Conservation (phyloP, 2,888 invertebrate species). For the Lochmaea crataegi region DNA sequence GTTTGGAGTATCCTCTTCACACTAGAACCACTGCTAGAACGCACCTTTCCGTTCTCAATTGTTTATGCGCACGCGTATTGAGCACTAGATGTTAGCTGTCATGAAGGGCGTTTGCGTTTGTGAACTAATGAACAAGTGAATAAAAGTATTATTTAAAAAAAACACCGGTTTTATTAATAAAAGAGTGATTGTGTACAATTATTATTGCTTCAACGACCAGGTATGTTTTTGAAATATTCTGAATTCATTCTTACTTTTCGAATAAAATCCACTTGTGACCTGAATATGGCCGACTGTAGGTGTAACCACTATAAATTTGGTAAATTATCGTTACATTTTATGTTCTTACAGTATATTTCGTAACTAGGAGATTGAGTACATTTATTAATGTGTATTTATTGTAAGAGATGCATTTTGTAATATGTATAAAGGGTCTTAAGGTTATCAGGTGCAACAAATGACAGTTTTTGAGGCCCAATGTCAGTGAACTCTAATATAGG, state of each 20-base stretch:
- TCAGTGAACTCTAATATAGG: slow-evolving; percentile 49
- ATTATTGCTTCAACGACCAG: slow-evolving; percentile 41
- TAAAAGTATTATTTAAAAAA: slow-evolving; percentile 41
- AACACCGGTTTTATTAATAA: slow-evolving; percentile 32
- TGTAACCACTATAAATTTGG: slow-evolving; percentile 48
- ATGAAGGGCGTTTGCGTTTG: slow-evolving; percentile 59
- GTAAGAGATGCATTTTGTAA: slow-evolving; percentile 19
- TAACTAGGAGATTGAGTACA: neutral
- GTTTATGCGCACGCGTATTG: slow-evolving; percentile 45
- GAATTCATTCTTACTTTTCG: slow-evolving; percentile 22
- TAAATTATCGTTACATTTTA: slow-evolving; percentile 21
- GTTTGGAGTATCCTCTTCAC: slow-evolving; percentile 30
- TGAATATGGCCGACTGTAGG: slow-evolving; percentile 53
- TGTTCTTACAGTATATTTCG: slow-evolving; percentile 5
- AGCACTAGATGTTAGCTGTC: slow-evolving; percentile 54
- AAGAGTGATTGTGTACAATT: slow-evolving; percentile 49
- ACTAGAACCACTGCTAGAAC: too few species aligned
- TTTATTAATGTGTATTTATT: neutral
- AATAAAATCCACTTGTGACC: slow-evolving; percentile 35
- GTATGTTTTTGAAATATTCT: slow-evolving; percentile 35
- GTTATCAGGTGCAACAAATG: slow-evolving; percentile 35
- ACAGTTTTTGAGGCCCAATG: slow-evolving; percentile 47
- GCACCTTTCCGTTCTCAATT: slow-evolving; percentile 28
- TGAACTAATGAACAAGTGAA: slow-evolving; percentile 52
- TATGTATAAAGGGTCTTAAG: slow-evolving; percentile 37